A percentile compares a stretch with the other conserved stretches of the same genome.
Evolutionary conservation across 1,140 invertebrate genomes (phyloP).

Genomic region (Drosophila littoralis): DNA sequence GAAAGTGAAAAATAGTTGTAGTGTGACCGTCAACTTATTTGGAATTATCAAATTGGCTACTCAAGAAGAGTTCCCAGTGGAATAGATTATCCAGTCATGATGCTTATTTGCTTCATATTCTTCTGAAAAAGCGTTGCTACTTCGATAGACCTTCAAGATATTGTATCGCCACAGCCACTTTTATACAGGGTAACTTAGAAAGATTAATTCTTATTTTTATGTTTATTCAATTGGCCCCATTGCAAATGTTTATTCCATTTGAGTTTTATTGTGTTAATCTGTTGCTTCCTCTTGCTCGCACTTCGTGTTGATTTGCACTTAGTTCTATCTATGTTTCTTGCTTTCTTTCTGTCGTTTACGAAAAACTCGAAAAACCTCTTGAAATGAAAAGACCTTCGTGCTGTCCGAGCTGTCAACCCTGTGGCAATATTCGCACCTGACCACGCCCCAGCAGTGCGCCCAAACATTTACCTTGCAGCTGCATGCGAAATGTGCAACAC

Average conservation of each 20-base stretch:
- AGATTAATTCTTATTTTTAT: too few species aligned
- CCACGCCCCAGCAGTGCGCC: constrained; percentile 31
- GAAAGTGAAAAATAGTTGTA: too few species aligned
- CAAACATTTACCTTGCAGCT: constrained; percentile 38
- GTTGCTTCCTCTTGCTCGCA: not conserved
- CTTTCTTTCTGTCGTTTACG: not conserved
- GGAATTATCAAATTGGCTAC: too few species aligned
- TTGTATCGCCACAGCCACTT: too few species aligned
- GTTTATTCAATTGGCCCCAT: not conserved
- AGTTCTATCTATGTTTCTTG: not conserved
- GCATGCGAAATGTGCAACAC: constrained; percentile 73
- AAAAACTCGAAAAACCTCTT: constrained; percentile 19
- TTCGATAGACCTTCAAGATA: too few species aligned
- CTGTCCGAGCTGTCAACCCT: constrained; percentile 40
- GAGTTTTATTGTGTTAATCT: constrained; percentile 37
- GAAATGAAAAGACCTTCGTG: constrained; percentile 38
- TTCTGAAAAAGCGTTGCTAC: too few species aligned
- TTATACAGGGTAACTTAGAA: too few species aligned
- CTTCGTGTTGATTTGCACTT: not conserved
- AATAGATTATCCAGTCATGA: too few species aligned
- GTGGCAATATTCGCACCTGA: constrained; percentile 38
- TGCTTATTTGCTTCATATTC: too few species aligned
- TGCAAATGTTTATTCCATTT: constrained; percentile 18
- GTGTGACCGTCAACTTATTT: too few species aligned
- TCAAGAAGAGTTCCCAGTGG: too few species aligned